phyloP scores from a whole-genome alignment of 2,888 invertebrate species.

The Minunthozetes semirufus region DNA sequence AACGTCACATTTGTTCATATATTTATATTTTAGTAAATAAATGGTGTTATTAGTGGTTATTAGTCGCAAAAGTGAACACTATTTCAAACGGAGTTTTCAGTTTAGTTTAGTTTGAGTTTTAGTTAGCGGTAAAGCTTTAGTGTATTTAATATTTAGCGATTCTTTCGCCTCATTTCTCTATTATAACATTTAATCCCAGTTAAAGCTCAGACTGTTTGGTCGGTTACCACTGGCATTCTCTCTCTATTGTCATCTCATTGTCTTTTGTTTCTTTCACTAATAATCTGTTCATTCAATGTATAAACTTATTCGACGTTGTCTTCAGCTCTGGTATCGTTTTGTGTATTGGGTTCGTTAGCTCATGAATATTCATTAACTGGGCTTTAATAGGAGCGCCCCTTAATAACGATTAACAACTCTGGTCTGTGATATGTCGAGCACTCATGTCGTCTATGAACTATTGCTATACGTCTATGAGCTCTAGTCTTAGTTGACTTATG shows the following conservation, averaged over 20 bases:
- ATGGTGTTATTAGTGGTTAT: background rate
- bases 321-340: background rate
- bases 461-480: constrained; percentile 7
- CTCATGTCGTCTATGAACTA: background rate
- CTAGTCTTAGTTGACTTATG: constrained; percentile 26
- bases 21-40: constrained; percentile 18
- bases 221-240: constrained; percentile 1
- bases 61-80: no score
- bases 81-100: background rate
- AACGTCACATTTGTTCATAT: constrained; percentile 23
- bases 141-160: constrained; percentile 13
- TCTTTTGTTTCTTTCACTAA: constrained; percentile 22
- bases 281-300: constrained; percentile 24
- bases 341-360: constrained; percentile 35
- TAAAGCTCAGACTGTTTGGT: constrained; percentile 15
- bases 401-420: constrained; percentile 41
- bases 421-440: background rate
- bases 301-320: background rate
- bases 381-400: constrained; percentile 41
- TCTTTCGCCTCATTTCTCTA: constrained; percentile 27
- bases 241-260: background rate
- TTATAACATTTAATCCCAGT: constrained; percentile 29
- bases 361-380: constrained; percentile 42
- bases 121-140: background rate
- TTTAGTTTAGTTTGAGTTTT: background rate